Percentiles rank a stretch among this genome's conserved stretches.
These are phyloP conservation scores for Oceanites oceanicus DNA, from an alignment of 2,113 vertebrate genomes.

Conservation along the genomic window DNA sequence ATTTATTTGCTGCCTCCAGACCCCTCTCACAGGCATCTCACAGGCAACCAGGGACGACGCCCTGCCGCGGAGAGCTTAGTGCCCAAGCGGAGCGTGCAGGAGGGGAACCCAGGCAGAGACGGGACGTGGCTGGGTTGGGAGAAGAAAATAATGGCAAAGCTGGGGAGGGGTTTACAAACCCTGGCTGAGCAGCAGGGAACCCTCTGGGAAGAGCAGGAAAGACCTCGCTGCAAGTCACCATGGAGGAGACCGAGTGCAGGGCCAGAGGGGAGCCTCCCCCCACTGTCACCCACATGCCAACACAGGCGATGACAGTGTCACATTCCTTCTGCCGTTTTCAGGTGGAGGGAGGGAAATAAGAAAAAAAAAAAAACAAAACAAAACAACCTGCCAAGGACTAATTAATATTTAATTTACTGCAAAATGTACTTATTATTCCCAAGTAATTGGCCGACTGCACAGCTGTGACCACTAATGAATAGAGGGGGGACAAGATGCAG, in stretches of 20 bases:
- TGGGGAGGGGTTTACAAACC: background rate
- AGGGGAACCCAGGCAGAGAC: background rate
- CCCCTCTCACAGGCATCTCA: background rate
- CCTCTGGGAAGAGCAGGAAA: background rate
- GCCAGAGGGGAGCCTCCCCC: background rate
- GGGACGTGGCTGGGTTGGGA: fast-evolving
- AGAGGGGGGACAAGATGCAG: conserved; percentile 21
- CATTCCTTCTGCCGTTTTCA: background rate
- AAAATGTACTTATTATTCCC: conserved; percentile 78
- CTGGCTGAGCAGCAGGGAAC: background rate
- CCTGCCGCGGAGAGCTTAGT: background rate
- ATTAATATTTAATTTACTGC: conserved; percentile 82
- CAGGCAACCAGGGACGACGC: background rate
- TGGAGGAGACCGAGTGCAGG: background rate
- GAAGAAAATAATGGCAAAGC: background rate
- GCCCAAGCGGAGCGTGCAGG: background rate
- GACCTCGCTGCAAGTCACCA: background rate
- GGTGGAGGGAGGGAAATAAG: background rate
- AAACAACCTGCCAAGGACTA: conserved; percentile 66
- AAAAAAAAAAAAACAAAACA: background rate
- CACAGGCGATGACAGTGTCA: background rate
- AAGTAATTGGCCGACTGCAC: conserved; percentile 72
- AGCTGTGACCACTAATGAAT: conserved; percentile 77
- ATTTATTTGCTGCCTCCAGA: background rate
- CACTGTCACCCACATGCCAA: background rate